Percentiles rank a stretch among this genome's conserved stretches.
Conservation (phyloP, 2,888 invertebrate genomes). For the Willowsia nigromaculata region DNA sequence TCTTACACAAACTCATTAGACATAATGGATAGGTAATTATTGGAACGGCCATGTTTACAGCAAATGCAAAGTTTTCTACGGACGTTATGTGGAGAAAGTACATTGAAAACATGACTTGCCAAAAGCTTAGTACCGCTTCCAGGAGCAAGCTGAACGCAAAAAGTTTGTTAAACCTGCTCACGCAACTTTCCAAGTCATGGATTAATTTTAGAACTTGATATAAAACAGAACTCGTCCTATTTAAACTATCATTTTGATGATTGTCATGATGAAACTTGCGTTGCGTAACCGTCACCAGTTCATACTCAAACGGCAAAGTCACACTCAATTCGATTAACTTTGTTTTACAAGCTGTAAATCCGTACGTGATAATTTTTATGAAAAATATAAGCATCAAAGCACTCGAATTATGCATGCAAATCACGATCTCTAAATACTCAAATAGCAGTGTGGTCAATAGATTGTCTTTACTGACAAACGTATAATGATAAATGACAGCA, state of each 20-base stretch:
- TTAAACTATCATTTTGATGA: neutral
- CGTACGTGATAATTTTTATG: constrained; percentile 15
- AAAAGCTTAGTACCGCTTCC: constrained; percentile 30
- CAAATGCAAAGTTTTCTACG: constrained; percentile 5
- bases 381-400: constrained; percentile 42
- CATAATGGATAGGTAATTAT: neutral
- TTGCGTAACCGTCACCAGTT: neutral
- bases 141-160: constrained; percentile 25
- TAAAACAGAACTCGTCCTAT: neutral
- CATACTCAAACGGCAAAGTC: neutral
- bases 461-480: neutral
- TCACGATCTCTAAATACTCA: constrained; percentile 2
- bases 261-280: neutral
- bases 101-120: constrained; percentile 47
- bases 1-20: constrained; percentile 20
- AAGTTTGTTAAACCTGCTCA: constrained; percentile 12
- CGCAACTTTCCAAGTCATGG: constrained; percentile 23
- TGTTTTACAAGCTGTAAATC: neutral
- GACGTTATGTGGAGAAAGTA: neutral
- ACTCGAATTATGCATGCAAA: constrained; percentile 33
- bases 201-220: constrained; percentile 7
- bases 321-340: neutral
- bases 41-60: constrained; percentile 33
- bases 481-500: constrained; percentile 4
- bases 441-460: neutral